These are phyloP conservation scores for Tylochromis polylepis DNA, from an alignment of 2,113 vertebrate genomes.

Conservation along the genomic window DNA sequence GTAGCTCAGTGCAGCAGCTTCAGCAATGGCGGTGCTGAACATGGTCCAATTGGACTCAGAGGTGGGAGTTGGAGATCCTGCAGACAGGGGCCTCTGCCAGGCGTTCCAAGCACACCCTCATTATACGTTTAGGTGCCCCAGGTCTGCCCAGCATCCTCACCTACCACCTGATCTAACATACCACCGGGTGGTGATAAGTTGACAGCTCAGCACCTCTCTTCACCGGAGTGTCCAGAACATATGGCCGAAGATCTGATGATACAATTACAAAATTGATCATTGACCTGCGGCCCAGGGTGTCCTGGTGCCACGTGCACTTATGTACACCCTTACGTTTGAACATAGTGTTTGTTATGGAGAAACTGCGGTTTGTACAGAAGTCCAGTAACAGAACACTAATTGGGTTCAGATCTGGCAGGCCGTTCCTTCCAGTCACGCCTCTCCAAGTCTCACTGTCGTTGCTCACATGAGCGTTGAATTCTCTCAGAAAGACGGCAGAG, in stretches of 20 bases:
- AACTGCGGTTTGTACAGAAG: background rate
- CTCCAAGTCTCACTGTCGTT: background rate
- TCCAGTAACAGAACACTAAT: background rate
- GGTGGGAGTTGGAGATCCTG: background rate
- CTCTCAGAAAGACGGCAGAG: background rate
- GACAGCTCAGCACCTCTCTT: background rate
- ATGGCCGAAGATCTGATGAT: background rate
- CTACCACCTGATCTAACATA: background rate
- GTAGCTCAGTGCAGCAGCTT: background rate
- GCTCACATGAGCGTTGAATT: background rate
- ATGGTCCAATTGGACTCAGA: background rate
- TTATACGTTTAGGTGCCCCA: background rate
- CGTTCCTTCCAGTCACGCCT: background rate
- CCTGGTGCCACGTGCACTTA: background rate
- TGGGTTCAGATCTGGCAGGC: fast-evolving
- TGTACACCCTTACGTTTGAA: background rate
- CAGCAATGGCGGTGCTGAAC: background rate
- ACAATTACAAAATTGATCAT: background rate
- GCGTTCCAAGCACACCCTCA: background rate
- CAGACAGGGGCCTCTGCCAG: background rate
- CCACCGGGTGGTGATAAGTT: background rate
- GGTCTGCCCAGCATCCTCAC: background rate
- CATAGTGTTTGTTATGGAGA: background rate
- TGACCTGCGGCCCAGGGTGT: background rate
- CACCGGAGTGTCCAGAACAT: background rate